These are phyloP conservation scores for Enteromius thamalakanensis DNA, from an alignment of 2,797 vertebrate genomes.

Conservation along the genomic window DNA sequence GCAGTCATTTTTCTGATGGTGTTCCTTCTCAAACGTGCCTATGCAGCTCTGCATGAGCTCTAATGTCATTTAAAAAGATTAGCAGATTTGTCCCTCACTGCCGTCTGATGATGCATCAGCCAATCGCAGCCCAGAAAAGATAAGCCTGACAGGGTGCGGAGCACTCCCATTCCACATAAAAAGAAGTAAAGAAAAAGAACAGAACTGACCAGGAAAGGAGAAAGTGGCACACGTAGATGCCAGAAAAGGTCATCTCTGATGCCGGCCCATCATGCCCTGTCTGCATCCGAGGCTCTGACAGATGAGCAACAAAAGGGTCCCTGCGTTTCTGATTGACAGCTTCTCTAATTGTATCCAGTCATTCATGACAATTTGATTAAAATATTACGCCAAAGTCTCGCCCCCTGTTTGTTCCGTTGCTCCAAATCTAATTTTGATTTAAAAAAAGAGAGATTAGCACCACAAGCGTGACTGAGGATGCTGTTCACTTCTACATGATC, in stretches of 20 bases:
- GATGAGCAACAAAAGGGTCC: constrained; percentile 88
- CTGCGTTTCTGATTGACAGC: constrained; percentile 93
- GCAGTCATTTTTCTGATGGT: constrained; percentile 49
- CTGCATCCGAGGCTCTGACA: constrained; percentile 70
- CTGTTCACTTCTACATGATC: constrained; percentile 98
- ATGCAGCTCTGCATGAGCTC: constrained; percentile 42
- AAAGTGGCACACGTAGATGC: constrained; percentile 64
- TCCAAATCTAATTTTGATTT: constrained; percentile 99
- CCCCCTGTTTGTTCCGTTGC: constrained; percentile 98
- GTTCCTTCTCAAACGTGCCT: constrained; percentile 53
- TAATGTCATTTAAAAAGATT: constrained; percentile 61
- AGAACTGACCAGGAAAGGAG: constrained; percentile 56
- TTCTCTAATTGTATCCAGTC: constrained; percentile 99
- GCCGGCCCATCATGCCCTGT: constrained; percentile 74
- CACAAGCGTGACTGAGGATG: constrained; percentile 95
- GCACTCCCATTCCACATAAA: constrained; percentile 22
- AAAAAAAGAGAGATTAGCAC: constrained; percentile 97
- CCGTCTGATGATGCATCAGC: constrained; percentile 49
- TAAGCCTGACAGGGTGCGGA: constrained; percentile 15
- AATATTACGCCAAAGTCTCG: constrained; percentile 99
- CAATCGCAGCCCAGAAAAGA: constrained; percentile 41
- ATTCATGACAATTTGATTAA: constrained; percentile 99
- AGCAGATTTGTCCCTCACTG: constrained; percentile 61
- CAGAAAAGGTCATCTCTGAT: constrained; percentile 84
- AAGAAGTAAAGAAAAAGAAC: background rate